Evolutionary conservation across 2,888 invertebrate genomes (phyloP).

Genomic region (Bimastos eiseni): DNA sequence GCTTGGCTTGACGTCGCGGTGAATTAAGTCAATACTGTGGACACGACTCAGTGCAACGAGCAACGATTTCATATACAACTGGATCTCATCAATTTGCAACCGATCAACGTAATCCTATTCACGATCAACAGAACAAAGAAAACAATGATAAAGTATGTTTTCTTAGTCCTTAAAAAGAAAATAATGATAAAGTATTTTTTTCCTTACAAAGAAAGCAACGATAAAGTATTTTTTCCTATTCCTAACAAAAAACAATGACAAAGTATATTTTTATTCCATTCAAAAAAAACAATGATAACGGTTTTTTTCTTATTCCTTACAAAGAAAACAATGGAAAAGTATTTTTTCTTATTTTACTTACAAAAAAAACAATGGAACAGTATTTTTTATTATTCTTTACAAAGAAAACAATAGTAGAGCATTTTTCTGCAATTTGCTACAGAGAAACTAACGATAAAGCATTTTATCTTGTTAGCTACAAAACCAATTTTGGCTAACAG

Average conservation of each 20-base stretch:
- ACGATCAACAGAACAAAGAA: neutral
- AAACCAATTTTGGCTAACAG: too few species aligned
- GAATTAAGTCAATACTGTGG: constrained; percentile 82
- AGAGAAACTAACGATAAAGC: too few species aligned
- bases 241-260: too few species aligned
- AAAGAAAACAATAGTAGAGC: neutral
- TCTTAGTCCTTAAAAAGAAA: neutral
- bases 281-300: neutral
- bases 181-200: neutral
- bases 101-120: constrained; percentile 66
- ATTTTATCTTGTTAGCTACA: too few species aligned
- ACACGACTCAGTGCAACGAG: constrained; percentile 77
- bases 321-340: neutral
- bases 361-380: neutral
- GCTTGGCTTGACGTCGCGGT: constrained; percentile 86
- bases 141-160: neutral
- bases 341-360: too few species aligned
- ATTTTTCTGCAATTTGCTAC: neutral
- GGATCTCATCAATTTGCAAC: constrained; percentile 68
- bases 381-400: too few species aligned
- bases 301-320: neutral
- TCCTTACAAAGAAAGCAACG: neutral
- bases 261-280: neutral
- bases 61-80: constrained; percentile 79
- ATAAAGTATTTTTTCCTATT: too few species aligned